Conservation (phyloP, 2,797 vertebrate species). For the Australoheros facetus region DNA sequence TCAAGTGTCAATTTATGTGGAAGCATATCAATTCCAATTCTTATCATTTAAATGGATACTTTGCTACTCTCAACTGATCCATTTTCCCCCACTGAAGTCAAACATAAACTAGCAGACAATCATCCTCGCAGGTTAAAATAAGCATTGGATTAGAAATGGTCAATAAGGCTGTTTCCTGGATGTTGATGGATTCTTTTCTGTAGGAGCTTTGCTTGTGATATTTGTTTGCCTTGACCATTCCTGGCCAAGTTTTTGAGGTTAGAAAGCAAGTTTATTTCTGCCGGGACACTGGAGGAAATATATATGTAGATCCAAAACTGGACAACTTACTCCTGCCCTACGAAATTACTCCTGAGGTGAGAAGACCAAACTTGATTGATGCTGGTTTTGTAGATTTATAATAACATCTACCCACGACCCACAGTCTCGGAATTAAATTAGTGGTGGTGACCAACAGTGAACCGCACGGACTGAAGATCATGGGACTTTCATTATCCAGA, state of each 20-base stretch:
- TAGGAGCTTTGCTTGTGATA: neutral
- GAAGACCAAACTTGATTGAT: constrained; percentile 9
- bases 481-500: constrained; percentile 69
- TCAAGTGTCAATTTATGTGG: constrained; percentile 3
- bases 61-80: neutral
- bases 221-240: constrained; percentile 4
- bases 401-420: constrained; percentile 19
- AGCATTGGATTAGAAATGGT: neutral
- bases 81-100: neutral
- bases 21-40: neutral
- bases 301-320: neutral
- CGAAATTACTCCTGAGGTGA: neutral
- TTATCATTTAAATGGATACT: neutral
- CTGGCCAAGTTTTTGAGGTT: neutral
- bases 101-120: neutral
- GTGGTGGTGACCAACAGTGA: constrained; percentile 58
- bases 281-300: neutral
- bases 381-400: constrained; percentile 4
- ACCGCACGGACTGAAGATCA: constrained; percentile 58
- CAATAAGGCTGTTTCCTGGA: neutral
- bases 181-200: neutral
- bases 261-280: constrained; percentile 8
- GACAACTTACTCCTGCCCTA: neutral
- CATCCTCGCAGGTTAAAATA: neutral
- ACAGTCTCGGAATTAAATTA: constrained; percentile 63